Base-by-base conservation (phyloP, 2,113 vertebrate genomes). In the Fulica atra region DNA sequence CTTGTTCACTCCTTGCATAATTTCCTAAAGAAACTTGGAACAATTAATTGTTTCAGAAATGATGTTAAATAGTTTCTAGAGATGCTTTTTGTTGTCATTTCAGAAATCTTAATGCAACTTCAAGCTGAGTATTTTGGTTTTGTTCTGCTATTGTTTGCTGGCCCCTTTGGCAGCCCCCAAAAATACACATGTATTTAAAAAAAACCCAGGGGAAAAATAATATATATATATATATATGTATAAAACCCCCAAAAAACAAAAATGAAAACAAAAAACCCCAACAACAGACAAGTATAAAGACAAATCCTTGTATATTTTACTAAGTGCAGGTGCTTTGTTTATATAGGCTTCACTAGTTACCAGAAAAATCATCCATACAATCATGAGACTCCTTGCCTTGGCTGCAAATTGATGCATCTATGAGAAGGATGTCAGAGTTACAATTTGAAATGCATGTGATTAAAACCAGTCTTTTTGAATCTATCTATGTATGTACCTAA, bases 1-100 rank as follows among this genome's bases (percentile, higher is more conserved):
- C 81, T 94, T 96, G 36, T 93, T 93, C 88, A 79, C 68, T 93
- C 40, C 7, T 96, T 96, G 96, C 76, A 96, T 97, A 93, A 96
- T 97, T 94, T 92, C 96, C 86, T 85, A 86, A 90, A 95, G 80
- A 92, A 92, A 51, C 54, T 80, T 80, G 86, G 50, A 87, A 88
- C 50, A 93, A 92, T 93, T 42, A 93, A 81, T 93, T 91, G 16
- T 82, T 92, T 93, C 70, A 57, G 71, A 89, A 56, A 66, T 2
- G 1, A 61, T 59, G 24, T 71, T 85, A 74, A 74, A 59, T 64
- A 70, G 48, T 40, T 85, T 71, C 57, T 70, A 70, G 54, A 63
- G 61, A 42, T 0, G 1, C 18, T 68, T 91, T 87, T 76, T 46
- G 14, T 56, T 87, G 56, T 66, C 10, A 17, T 78, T 91, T 92